A percentile compares a stretch with the other conserved stretches of the same genome.
phyloP scores from a whole-genome alignment of 1,140 invertebrate genomes.

The Drosophila setifemur region DNA sequence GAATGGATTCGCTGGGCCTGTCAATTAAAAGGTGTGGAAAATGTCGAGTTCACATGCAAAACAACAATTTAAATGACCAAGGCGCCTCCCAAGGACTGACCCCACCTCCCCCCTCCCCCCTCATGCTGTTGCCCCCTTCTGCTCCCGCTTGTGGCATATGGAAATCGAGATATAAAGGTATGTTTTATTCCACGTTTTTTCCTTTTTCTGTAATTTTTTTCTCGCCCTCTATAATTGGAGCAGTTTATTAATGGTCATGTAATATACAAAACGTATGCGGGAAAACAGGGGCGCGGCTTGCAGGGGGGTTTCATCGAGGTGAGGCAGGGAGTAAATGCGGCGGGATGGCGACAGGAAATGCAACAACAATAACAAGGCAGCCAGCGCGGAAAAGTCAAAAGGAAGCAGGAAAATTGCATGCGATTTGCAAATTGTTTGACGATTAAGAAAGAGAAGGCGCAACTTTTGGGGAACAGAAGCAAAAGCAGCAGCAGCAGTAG shows the following conservation, averaged over 20 bases:
- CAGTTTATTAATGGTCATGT: conserved; percentile 69
- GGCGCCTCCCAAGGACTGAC: conserved; percentile 4
- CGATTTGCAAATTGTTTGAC: conserved; percentile 75
- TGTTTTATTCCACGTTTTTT: conserved; percentile 12
- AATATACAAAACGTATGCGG: conserved; percentile 52
- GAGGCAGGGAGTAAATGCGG: background rate
- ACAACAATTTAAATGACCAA: conserved; percentile 66
- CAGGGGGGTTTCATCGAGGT: background rate
- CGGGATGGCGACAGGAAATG: conserved; percentile 60
- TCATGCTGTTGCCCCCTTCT: background rate
- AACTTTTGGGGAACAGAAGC: conserved; percentile 32
- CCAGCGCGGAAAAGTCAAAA: conserved; percentile 12
- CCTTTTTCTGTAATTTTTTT: conserved; percentile 23
- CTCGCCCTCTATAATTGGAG: conserved; percentile 57
- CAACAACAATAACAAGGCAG: conserved; percentile 50
- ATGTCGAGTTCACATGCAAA: conserved; percentile 69
- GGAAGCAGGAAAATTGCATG: conserved; percentile 58
- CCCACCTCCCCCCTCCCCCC: background rate
- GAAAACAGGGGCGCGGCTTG: conserved; percentile 1
- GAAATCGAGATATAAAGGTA: conserved; percentile 38
- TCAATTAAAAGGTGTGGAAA: conserved; percentile 77
- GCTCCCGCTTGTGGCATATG: conserved; percentile 13
- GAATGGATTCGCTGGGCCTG: conserved; percentile 33
- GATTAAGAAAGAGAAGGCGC: conserved; percentile 75
- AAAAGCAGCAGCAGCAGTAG: background rate